phyloP scores from a whole-genome alignment of 2,113 vertebrate genomes.

The Sterna hirundo region DNA sequence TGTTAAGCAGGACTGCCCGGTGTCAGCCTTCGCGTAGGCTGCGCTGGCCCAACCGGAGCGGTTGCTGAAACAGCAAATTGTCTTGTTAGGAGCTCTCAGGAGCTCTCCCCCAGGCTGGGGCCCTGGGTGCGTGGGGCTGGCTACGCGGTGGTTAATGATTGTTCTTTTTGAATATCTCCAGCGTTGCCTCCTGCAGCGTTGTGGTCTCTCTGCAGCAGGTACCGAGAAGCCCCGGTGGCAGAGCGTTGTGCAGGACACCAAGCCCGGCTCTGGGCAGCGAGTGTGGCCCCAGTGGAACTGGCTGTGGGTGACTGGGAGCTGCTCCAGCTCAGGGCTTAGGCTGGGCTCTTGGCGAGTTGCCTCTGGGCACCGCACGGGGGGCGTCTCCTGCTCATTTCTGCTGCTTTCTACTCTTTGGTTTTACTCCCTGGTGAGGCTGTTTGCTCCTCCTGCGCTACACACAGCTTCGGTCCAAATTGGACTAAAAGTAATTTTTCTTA shows the following conservation, averaged over 20 bases:
- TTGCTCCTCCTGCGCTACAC: not conserved
- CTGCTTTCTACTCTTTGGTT: not conserved
- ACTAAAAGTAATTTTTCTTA: not conserved
- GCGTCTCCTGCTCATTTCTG: not conserved
- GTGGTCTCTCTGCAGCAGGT: not conserved
- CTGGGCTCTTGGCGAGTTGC: not conserved
- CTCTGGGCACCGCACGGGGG: not conserved
- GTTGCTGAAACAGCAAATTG: not conserved
- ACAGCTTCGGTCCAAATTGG: not conserved
- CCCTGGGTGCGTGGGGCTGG: not conserved
- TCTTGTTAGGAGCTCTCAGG: rapidly evolving
- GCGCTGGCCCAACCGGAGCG: rapidly evolving
- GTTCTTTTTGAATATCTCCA: not conserved
- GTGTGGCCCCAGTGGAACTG: rapidly evolving
- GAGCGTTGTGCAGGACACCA: not conserved
- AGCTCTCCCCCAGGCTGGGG: not conserved
- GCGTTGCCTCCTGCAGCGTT: rapidly evolving
- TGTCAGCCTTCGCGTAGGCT: rapidly evolving
- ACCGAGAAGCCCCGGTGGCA: rapidly evolving
- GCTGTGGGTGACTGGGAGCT: not conserved
- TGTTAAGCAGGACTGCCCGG: not conserved
- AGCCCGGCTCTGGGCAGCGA: rapidly evolving
- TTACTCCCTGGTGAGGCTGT: not conserved
- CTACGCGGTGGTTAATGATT: not conserved
- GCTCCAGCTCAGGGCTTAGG: not conserved